Base-by-base conservation (phyloP, 1,140 invertebrate genomes). In the Drosophila fuyamai region DNA sequence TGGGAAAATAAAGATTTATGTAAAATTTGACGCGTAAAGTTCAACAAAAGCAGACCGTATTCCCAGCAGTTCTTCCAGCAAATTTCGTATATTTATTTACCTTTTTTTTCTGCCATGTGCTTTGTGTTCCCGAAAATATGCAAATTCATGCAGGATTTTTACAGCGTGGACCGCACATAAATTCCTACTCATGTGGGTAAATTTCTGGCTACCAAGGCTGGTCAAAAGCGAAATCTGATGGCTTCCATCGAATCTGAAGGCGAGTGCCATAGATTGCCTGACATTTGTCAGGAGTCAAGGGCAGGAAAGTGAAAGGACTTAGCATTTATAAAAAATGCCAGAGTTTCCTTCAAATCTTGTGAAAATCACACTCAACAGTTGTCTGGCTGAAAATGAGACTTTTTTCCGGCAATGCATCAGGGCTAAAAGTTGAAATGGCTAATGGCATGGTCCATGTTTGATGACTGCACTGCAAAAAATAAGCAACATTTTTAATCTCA, bases 1-100 rank as follows among this genome's bases (percentile, higher is more conserved):
- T 67, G 48, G 48, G 16, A 74, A 80, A 79, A 62, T 61, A 61
- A 73, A 82, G 80, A 82, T 82, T 82, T 84, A 82, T 82, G 76
- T 57, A 61, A 67, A 82, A 70, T 79, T 79, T 62, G 77, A 78
- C 57, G 75, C 57, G 43, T 51, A 63, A 81, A 77, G 51, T 68
- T 70, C 51, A 77, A 78, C 74, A 78, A 78, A 57, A 43, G 57
- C 50, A 71, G 76, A 57, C 47, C 50, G 41, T 32, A 47, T 46
- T 63, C 36, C 36, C 61, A 27, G 35, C 23, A 40, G 23, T 54
- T 60, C 68, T 62, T 75, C 71, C 32, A 58, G 18, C 16, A 55
- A 60, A 46, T 71, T 72, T 54, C 54, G 36, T 57, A 41, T 54
- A 60, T 81, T 62, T 79, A 78, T 78, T 79, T 74, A 62, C 44